phyloP scores from a whole-genome alignment of 2,888 invertebrate species.

The Zelleria hepariella region DNA sequence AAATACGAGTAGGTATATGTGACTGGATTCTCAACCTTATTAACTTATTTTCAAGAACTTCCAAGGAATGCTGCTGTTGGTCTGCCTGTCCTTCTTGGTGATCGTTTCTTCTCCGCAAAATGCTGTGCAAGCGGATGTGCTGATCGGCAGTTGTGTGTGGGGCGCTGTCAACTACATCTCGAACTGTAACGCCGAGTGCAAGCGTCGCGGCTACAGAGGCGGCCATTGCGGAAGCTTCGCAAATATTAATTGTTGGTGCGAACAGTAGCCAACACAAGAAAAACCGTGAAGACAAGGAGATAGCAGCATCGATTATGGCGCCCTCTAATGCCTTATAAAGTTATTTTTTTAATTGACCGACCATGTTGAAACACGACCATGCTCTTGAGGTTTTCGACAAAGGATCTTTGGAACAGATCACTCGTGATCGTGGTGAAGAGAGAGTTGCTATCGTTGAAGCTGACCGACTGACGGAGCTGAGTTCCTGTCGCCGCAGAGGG shows the following conservation, averaged over 20 bases:
- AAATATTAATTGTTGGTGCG: constrained; percentile 1
- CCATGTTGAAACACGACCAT: background rate
- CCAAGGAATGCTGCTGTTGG: background rate
- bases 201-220: background rate
- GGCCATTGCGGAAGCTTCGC: background rate
- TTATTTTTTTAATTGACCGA: no score
- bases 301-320: no score
- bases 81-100: background rate
- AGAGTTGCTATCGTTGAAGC: constrained; percentile 14
- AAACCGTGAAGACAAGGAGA: no score
- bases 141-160: constrained; percentile 4
- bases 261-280: no score
- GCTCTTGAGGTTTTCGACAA: constrained; percentile 11
- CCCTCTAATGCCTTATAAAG: no score
- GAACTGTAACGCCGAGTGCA: background rate
- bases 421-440: constrained; percentile 13
- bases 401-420: constrained; percentile 11
- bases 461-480: no score
- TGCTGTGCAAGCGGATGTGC: background rate
- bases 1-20: no score
- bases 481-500: constrained; percentile 16
- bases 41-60: no score
- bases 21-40: no score
- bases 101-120: background rate
- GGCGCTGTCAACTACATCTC: constrained; percentile 1